Evolutionary conservation across 2,888 invertebrate species (phyloP).

Genomic region (Theretra japonica): DNA sequence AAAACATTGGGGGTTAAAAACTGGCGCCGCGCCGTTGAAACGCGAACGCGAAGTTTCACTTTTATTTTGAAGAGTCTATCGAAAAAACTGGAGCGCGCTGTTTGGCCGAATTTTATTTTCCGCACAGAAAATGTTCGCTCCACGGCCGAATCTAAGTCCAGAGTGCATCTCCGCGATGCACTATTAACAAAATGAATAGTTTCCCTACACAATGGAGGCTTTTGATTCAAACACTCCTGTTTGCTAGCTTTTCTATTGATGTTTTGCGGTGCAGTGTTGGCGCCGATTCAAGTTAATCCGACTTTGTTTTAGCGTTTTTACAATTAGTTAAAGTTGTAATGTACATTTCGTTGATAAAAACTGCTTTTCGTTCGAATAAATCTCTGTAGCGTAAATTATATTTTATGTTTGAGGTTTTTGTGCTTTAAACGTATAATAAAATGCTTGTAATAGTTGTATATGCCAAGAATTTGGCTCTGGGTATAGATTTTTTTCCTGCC

Average conservation of each 20-base stretch:
- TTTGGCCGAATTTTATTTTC: constrained; percentile 14
- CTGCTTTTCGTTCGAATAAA: no score
- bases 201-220: constrained; percentile 1
- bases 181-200: constrained; percentile 21
- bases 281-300: not conserved
- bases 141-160: not conserved
- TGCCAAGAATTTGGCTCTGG: no score
- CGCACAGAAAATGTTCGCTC: not conserved
- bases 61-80: constrained; percentile 21
- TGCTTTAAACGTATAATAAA: no score
- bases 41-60: constrained; percentile 21
- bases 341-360: no score
- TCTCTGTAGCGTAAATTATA: no score
- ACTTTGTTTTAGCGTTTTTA: not conserved
- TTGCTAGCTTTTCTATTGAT: not conserved
- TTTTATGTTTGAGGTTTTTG: no score
- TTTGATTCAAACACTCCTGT: constrained; percentile 1
- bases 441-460: no score
- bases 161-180: constrained; percentile 9
- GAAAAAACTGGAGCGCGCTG: not conserved
- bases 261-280: not conserved
- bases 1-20: constrained; percentile 4
- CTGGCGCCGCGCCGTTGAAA: constrained; percentile 25
- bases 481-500: no score
- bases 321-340: no score